A percentile compares a stretch with the other conserved stretches of the same genome.
Evolutionary conservation across 2,888 invertebrate genomes (phyloP).

Genomic region (Drosophila aldrichi): DNA sequence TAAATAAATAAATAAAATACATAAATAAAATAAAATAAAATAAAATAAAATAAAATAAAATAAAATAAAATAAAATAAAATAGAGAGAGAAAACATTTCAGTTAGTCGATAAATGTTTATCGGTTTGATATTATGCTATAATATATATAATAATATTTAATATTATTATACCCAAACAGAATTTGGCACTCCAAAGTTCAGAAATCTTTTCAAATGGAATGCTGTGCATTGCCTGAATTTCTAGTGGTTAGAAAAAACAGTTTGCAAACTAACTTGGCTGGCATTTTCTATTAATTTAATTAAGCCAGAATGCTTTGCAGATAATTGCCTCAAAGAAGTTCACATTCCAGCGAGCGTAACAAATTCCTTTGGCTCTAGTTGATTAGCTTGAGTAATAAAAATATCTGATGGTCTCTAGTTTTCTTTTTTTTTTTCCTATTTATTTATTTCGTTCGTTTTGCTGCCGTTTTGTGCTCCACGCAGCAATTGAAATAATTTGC

Average conservation of each 20-base stretch:
- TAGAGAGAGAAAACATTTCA: too few relatives aligned
- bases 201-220: background rate
- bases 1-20: too few relatives aligned
- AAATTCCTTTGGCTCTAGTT: constrained; percentile 47
- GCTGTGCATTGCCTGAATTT: background rate
- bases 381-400: constrained; percentile 60
- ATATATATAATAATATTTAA: background rate
- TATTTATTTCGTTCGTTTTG: background rate
- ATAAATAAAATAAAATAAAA: too few relatives aligned
- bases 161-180: background rate
- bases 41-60: too few relatives aligned
- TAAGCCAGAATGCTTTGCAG: constrained; percentile 1
- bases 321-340: constrained; percentile 28
- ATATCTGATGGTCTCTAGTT: constrained; percentile 38
- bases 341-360: constrained; percentile 31
- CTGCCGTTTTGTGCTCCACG: background rate
- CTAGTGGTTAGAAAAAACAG: background rate
- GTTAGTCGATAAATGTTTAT: too few relatives aligned
- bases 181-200: background rate
- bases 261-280: background rate
- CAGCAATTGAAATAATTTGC: constrained; percentile 61
- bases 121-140: too few relatives aligned
- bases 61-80: too few relatives aligned
- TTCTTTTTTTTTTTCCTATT: background rate
- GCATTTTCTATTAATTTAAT: constrained; percentile 6